phyloP scores from a whole-genome alignment of 1,140 invertebrate species.

The Notospermus geniculatus region DNA sequence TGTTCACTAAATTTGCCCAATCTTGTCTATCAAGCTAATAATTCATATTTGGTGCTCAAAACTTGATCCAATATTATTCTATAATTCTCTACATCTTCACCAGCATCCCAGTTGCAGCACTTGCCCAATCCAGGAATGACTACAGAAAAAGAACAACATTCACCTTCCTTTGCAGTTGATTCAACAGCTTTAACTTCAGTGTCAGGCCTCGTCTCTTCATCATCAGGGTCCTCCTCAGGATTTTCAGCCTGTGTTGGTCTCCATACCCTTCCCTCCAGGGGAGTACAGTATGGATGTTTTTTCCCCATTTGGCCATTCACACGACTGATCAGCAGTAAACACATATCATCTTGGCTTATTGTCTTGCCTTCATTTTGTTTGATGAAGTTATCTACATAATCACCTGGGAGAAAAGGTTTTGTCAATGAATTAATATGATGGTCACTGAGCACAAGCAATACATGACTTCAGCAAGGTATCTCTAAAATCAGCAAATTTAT shows the following conservation, averaged over 20 bases:
- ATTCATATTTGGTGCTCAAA: no score
- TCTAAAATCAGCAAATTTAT: no score
- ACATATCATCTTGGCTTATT: constrained; percentile 31
- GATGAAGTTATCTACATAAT: constrained; percentile 33
- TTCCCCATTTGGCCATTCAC: constrained; percentile 12
- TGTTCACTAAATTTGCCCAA: neutral
- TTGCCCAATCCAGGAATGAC: no score
- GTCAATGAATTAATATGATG: neutral
- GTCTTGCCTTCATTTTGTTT: constrained; percentile 35
- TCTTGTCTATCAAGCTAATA: no score
- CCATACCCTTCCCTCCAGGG: neutral
- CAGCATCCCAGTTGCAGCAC: no score
- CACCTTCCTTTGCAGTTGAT: constrained; percentile 19
- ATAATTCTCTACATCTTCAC: no score
- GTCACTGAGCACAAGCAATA: no score
- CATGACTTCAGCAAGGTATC: no score
- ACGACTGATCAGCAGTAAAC: constrained; percentile 30
- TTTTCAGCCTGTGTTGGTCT: neutral
- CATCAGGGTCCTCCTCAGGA: neutral
- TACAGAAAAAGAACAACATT: no score
- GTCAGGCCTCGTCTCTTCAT: no score
- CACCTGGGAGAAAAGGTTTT: constrained; percentile 24
- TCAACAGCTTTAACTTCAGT: neutral
- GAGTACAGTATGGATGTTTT: constrained; percentile 2
- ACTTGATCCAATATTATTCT: no score